phyloP scores from a whole-genome alignment of 2,888 invertebrate species.

The Mechanitis mazaeus region DNA sequence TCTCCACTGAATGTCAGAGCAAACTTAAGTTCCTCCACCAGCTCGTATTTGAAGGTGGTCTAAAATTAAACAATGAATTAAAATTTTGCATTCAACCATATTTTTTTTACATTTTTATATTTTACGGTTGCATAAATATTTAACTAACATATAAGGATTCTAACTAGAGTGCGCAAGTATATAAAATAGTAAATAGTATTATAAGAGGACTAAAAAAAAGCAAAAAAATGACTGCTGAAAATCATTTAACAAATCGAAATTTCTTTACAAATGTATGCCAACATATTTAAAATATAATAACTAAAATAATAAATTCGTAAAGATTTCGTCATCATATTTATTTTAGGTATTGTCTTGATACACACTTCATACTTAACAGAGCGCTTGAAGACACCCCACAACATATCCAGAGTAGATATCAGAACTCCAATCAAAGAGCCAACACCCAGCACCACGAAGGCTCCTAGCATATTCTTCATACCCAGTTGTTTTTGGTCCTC shows the following conservation, averaged over 20 bases:
- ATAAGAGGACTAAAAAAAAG: too few species aligned
- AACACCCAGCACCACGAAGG: constrained; percentile 64
- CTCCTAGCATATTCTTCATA: constrained; percentile 67
- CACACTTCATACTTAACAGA: constrained; percentile 66
- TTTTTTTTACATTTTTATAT: background rate
- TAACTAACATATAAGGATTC: too few species aligned
- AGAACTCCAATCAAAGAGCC: constrained; percentile 58
- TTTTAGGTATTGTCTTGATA: constrained; percentile 12
- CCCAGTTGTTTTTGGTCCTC: constrained; percentile 55
- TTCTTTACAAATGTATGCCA: too few species aligned
- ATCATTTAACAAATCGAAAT: too few species aligned
- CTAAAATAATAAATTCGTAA: too few species aligned
- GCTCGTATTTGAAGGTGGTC: constrained; percentile 77
- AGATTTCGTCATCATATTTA: too few species aligned
- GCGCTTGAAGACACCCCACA: constrained; percentile 70
- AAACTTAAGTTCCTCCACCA: constrained; percentile 80
- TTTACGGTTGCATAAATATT: too few species aligned
- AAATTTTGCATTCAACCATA: background rate
- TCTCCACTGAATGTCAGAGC: constrained; percentile 79
- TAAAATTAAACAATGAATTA: constrained; percentile 40
- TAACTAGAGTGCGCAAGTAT: too few species aligned
- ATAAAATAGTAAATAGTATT: too few species aligned
- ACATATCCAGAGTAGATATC: constrained; percentile 62
- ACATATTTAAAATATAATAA: too few species aligned
- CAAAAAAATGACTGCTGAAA: too few species aligned